Conservation (phyloP, 2,797 vertebrate species). For the Periophthalmus magnuspinnatus region DNA sequence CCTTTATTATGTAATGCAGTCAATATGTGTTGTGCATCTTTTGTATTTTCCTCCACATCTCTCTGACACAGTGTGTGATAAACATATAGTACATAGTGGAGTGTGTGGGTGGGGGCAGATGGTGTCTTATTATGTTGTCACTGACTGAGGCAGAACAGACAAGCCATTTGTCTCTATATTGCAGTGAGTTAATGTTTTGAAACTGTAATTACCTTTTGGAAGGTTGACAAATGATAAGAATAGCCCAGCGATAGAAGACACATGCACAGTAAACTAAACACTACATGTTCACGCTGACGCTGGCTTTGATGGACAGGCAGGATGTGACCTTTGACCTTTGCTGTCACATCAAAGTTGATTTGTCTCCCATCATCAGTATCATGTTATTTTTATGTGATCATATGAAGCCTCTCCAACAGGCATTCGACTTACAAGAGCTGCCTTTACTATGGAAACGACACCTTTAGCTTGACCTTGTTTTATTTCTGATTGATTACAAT, state of each 20-base stretch:
- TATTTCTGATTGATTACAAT: background rate
- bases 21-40: background rate
- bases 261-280: background rate
- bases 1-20: constrained; percentile 33
- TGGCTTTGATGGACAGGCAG: constrained; percentile 41
- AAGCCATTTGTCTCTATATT: constrained; percentile 69
- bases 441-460: background rate
- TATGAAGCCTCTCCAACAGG: constrained; percentile 41
- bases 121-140: constrained; percentile 66
- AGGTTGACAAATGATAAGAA: constrained; percentile 77
- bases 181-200: constrained; percentile 67
- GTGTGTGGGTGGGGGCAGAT: constrained; percentile 39
- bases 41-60: background rate
- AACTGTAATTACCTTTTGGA: constrained; percentile 71
- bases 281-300: constrained; percentile 3
- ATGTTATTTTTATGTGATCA: constrained; percentile 55
- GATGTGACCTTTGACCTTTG: constrained; percentile 65
- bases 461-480: background rate
- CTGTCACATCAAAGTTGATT: constrained; percentile 75
- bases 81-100: constrained; percentile 47
- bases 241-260: constrained; percentile 20
- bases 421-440: background rate
- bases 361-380: constrained; percentile 70
- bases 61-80: constrained; percentile 44
- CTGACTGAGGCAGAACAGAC: constrained; percentile 60